Conservation (phyloP, 2,888 invertebrate species). For the Calameuta filiformis region DNA sequence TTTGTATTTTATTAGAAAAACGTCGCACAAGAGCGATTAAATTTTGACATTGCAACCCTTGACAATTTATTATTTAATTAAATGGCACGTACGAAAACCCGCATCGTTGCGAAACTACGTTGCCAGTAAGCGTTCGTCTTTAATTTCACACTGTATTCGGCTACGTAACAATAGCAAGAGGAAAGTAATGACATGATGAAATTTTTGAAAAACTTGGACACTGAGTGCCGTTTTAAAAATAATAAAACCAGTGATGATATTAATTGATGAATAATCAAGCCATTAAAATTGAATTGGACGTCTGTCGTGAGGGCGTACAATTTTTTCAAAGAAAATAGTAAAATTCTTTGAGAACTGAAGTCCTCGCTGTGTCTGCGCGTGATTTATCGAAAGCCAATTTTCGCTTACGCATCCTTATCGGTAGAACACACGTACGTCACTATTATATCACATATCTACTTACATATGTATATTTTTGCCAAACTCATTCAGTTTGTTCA, state of each 20-base stretch:
- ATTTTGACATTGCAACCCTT: neutral
- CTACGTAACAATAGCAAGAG: neutral
- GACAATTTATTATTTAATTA: neutral
- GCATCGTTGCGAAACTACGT: neutral
- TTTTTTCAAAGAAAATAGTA: neutral
- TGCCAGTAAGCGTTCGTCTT: neutral
- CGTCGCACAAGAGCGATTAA: neutral
- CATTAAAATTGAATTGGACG: neutral
- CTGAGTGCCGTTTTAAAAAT: neutral
- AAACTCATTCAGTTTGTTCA: neutral
- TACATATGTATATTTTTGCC: neutral
- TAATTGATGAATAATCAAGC: neutral
- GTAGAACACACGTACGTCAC: neutral
- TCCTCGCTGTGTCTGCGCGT: neutral
- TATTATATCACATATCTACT: neutral
- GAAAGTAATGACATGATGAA: too few species aligned
- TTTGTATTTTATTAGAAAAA: neutral
- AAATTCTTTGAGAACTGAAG: neutral
- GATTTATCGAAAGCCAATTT: neutral
- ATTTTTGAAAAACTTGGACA: neutral
- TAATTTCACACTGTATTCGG: neutral
- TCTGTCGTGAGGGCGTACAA: neutral
- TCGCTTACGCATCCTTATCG: neutral
- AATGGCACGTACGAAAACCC: neutral
- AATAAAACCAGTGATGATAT: neutral